A percentile compares a stretch with the other conserved stretches of the same genome.
These are phyloP conservation scores for Strigamia transsilvanica DNA, from an alignment of 2,888 invertebrate species.

Conservation along the genomic window DNA sequence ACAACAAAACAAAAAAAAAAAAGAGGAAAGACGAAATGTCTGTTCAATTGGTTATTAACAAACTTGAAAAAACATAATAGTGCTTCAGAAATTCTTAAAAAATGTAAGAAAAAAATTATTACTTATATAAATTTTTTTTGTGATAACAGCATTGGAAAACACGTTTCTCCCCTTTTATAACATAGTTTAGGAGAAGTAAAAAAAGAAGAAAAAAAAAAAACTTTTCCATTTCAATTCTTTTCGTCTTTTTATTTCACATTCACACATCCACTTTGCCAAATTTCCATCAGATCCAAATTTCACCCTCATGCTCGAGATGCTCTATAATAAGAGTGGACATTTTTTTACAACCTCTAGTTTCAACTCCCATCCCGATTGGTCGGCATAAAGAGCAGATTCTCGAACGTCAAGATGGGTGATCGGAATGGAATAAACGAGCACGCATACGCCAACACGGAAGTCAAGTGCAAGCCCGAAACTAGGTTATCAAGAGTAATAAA, in stretches of 20 bases:
- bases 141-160: neutral
- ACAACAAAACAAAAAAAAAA: no score
- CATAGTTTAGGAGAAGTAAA: neutral
- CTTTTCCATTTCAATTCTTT: neutral
- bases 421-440: conserved; percentile 46
- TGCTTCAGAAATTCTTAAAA: no score
- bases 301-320: conserved; percentile 27
- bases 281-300: conserved; percentile 46
- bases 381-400: conserved; percentile 4
- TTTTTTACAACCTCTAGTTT: conserved; percentile 44
- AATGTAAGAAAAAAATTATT: neutral
- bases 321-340: conserved; percentile 42
- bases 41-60: no score
- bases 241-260: neutral
- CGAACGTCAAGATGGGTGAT: conserved; percentile 41
- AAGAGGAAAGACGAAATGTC: no score
- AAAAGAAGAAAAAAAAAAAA: neutral
- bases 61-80: no score
- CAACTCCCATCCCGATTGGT: conserved; percentile 36
- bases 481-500: conserved; percentile 48
- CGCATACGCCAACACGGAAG: conserved; percentile 45
- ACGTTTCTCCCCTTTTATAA: neutral
- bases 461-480: conserved; percentile 41
- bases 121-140: neutral
- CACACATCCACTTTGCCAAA: conserved; percentile 43